phyloP scores from a whole-genome alignment of 2,888 invertebrate species.

The Abrostola triplasia region DNA sequence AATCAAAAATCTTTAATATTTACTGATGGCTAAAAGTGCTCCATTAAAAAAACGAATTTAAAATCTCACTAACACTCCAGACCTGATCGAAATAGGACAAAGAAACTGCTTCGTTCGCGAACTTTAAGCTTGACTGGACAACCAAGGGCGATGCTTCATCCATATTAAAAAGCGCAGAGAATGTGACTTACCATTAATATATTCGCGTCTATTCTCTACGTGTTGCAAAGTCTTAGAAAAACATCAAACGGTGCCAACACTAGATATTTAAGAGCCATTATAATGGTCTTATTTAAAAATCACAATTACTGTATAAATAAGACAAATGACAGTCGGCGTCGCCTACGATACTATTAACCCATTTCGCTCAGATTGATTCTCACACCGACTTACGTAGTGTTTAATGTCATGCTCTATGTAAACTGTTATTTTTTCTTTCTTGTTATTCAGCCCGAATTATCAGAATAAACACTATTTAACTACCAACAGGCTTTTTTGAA shows the following conservation, averaged over 20 bases:
- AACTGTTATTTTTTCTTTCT: constrained; percentile 11
- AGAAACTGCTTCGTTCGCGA: too few relatives aligned
- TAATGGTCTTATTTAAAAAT: constrained; percentile 35
- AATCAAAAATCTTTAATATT: too few relatives aligned
- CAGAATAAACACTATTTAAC: too few relatives aligned
- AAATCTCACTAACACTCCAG: too few relatives aligned
- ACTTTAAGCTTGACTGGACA: too few relatives aligned
- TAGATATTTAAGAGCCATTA: constrained; percentile 21
- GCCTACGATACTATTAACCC: constrained; percentile 38
- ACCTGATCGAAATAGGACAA: too few relatives aligned
- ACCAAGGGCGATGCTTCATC: too few relatives aligned
- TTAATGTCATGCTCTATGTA: constrained; percentile 4
- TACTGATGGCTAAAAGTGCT: too few relatives aligned
- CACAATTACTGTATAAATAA: constrained; percentile 35
- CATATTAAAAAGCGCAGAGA: too few relatives aligned
- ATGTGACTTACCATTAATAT: not conserved
- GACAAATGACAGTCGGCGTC: constrained; percentile 34
- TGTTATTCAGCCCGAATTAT: not conserved
- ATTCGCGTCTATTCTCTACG: constrained; percentile 22
- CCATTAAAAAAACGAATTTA: too few relatives aligned
- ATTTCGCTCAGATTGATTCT: constrained; percentile 29
- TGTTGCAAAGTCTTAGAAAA: constrained; percentile 23
- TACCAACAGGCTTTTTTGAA: too few relatives aligned
- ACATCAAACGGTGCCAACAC: constrained; percentile 34
- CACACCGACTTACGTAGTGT: constrained; percentile 8